Base-by-base conservation (phyloP, 2,888 invertebrate species). In the Nipponacmea schrenckii region DNA sequence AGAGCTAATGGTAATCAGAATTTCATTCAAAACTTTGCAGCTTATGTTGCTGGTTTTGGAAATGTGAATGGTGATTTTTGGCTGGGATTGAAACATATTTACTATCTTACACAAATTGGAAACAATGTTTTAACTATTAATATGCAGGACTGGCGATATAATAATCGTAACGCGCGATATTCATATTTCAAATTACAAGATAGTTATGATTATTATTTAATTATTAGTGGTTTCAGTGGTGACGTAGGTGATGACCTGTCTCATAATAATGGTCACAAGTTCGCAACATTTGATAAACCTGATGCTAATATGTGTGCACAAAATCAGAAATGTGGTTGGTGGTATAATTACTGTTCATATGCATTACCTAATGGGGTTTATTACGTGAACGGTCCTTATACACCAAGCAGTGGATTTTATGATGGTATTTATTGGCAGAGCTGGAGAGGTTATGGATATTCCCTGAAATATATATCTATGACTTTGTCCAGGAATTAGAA, bases 351-450 rank as follows among this genome's bases (percentile, higher is more conserved):
- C 75, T 85, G 85, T 68, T 69, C 82, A 31, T 76, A 75, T 27
- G 74, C 81, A 2, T 77, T 83, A 8, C 83, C 79, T 14, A 86
- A 81, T 46, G 86, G 86, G 8, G 62, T 74, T 15, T 85, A 85
- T 74, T 85, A 86, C 74, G 10, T 15, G 3, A 76, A 79, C 0
- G 84, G 85, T 2, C 73, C 62, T 26, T 85, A 85, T 72, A 69
- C 74, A 5, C 84, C 83, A 1, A 7, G 72, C 0, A 75, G 77
- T 0, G 67, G 70, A 0, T 81, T 68, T 73, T 84, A 80, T 64
- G 82, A 86, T 50, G 86, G 86, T 2, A 84, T 86, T 1, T 85
- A 75, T 78, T 86, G 82, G 81, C 78, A 79, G n/a, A 80, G 80
- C 72, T 85, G 83, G 83, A 66, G 64, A 5, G 84, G 84, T 15